Percentiles rank a stretch among this genome's conserved stretches.
These are phyloP conservation scores for Scylla paramamosain DNA, from an alignment of 1,140 invertebrate genomes.

Conservation along the genomic window DNA sequence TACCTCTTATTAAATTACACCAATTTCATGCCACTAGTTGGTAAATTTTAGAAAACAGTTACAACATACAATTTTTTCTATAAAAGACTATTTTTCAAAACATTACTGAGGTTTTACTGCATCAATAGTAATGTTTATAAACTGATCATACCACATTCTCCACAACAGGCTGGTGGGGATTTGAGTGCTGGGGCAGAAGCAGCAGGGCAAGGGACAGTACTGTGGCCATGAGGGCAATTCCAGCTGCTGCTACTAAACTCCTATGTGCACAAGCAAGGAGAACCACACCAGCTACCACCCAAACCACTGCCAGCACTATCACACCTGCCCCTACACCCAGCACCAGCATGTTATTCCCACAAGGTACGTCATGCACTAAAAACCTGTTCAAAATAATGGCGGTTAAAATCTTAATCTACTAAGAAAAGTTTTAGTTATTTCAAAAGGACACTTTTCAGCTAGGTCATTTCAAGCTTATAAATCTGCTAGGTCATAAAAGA, in stretches of 20 bases:
- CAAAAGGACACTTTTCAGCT: too few relatives aligned
- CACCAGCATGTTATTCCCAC: conserved; percentile 48
- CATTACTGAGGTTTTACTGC: too few relatives aligned
- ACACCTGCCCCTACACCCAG: conserved; percentile 62
- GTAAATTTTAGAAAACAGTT: too few relatives aligned
- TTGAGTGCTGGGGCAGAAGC: conserved; percentile 47
- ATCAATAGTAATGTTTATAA: too few relatives aligned
- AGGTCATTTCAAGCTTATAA: too few relatives aligned
- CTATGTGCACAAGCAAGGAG: conserved; percentile 54
- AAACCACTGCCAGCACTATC: conserved; percentile 56
- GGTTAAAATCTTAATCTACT: background rate
- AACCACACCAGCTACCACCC: conserved; percentile 55
- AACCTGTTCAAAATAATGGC: background rate
- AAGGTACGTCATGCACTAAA: conserved; percentile 54
- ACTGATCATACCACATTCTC: conserved; percentile 30
- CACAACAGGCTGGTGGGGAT: conserved; percentile 36
- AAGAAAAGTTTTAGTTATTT: too few relatives aligned
- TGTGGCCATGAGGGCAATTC: conserved; percentile 44
- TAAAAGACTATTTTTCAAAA: too few relatives aligned
- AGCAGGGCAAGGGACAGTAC: conserved; percentile 51
- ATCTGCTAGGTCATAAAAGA: too few relatives aligned
- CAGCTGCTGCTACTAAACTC: conserved; percentile 34
- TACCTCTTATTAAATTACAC: too few relatives aligned
- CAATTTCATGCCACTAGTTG: too few relatives aligned
- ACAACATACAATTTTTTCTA: too few relatives aligned